These are phyloP conservation scores for Tiliacea citrago DNA, from an alignment of 2,888 invertebrate genomes.

Conservation along the genomic window DNA sequence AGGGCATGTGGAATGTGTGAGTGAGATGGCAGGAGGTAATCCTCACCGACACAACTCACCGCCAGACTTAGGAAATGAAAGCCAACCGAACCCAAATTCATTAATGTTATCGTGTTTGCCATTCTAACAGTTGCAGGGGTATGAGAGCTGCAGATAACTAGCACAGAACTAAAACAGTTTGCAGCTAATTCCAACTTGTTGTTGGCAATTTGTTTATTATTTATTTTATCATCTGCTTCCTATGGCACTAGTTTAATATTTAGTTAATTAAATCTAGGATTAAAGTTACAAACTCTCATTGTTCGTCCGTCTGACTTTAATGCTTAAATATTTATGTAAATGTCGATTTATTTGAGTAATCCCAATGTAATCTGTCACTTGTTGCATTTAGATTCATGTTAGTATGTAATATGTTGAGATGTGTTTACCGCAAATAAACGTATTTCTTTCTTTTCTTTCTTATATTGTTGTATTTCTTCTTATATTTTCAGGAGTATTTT, in stretches of 20 bases:
- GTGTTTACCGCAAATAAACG: too few species aligned
- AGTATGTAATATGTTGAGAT: too few species aligned
- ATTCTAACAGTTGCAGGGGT: slow-evolving; percentile 75
- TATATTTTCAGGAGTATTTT: not conserved
- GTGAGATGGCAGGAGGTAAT: slow-evolving; percentile 70
- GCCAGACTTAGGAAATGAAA: slow-evolving; percentile 83
- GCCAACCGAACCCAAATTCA: slow-evolving; percentile 83
- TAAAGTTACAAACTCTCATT: slow-evolving; percentile 21
- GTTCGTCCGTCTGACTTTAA: slow-evolving; percentile 8
- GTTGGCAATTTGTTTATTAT: slow-evolving; percentile 45
- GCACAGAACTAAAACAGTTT: slow-evolving; percentile 59
- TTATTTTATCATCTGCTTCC: slow-evolving; percentile 32
- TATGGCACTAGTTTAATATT: slow-evolving; percentile 13
- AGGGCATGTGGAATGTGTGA: slow-evolving; percentile 55
- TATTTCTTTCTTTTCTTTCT: too few species aligned
- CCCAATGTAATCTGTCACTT: slow-evolving; percentile 15
- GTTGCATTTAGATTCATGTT: slow-evolving; percentile 9
- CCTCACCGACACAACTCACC: slow-evolving; percentile 74
- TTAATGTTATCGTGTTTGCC: slow-evolving; percentile 82
- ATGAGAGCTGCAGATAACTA: slow-evolving; percentile 72
- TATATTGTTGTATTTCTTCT: slow-evolving; percentile 20
- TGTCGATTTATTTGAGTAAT: slow-evolving; percentile 17
- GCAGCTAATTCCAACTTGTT: slow-evolving; percentile 49
- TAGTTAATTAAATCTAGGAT: slow-evolving; percentile 34
- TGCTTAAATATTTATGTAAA: slow-evolving; percentile 20